Evolutionary conservation across 2,888 invertebrate genomes (phyloP).

Genomic region (Brassicogethes aeneus): DNA sequence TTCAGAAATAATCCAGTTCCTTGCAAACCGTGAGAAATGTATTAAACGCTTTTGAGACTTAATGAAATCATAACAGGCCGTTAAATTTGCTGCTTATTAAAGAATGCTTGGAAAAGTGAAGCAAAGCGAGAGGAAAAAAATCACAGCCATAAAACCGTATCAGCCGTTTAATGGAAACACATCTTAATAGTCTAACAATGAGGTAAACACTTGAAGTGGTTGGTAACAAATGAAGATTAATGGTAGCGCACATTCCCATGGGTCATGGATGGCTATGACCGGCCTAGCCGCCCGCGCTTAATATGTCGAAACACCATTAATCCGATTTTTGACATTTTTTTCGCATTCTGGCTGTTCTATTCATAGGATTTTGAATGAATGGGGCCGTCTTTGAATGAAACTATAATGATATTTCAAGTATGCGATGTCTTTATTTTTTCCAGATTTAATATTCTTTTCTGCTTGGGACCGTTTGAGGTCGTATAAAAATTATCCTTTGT

Average conservation of each 20-base stretch:
- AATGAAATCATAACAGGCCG: constrained; percentile 10
- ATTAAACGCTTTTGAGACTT: background rate
- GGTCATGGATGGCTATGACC: constrained; percentile 21
- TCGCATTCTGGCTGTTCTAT: constrained; percentile 32
- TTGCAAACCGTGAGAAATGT: background rate
- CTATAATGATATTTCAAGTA: constrained; percentile 32
- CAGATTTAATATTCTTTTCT: constrained; percentile 10
- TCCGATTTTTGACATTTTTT: constrained; percentile 34
- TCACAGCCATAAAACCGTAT: constrained; percentile 15
- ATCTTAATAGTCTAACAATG: constrained; percentile 32
- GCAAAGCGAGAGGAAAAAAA: background rate
- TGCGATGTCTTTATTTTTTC: constrained; percentile 34
- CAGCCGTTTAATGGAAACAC: constrained; percentile 25
- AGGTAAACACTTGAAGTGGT: constrained; percentile 38
- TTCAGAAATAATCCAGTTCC: background rate
- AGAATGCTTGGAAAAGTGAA: background rate
- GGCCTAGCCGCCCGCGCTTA: constrained; percentile 20
- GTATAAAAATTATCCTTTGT: too few species aligned
- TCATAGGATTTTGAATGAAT: constrained; percentile 24
- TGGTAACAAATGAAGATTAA: constrained; percentile 42
- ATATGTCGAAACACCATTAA: constrained; percentile 29
- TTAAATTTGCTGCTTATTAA: constrained; percentile 7
- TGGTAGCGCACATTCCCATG: constrained; percentile 34
- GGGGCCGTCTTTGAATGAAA: too few species aligned
- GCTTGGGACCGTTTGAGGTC: constrained; percentile 35